Evolutionary conservation across 2,888 invertebrate genomes (phyloP).

Genomic region (Ophion obscuratus): DNA sequence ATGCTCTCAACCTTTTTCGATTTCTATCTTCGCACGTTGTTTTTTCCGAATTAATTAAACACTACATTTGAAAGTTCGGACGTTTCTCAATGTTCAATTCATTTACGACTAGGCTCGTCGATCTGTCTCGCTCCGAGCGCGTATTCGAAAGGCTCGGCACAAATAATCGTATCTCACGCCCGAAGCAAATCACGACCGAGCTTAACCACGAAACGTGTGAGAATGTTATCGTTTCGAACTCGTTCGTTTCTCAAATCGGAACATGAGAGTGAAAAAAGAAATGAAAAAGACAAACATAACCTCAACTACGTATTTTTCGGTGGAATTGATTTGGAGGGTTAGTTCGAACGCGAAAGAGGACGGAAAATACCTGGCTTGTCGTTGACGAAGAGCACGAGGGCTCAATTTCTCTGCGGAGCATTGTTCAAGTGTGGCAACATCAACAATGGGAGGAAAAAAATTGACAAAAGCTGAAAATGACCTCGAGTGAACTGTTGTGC

Average conservation of each 20-base stretch:
- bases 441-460: neutral
- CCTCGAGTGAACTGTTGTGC: slow-evolving; percentile 76
- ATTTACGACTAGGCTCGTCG: neutral
- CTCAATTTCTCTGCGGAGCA: slow-evolving; percentile 1
- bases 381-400: neutral
- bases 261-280: slow-evolving; percentile 17
- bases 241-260: neutral
- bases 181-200: neutral
- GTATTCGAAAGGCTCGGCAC: neutral
- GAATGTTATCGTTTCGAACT: slow-evolving; percentile 5
- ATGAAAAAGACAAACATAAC: slow-evolving; percentile 76
- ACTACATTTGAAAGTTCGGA: neutral
- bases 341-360: neutral
- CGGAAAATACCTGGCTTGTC: slow-evolving; percentile 6
- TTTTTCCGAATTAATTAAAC: neutral
- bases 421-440: neutral
- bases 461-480: slow-evolving; percentile 66
- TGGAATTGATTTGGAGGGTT: neutral
- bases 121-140: neutral
- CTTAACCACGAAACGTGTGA: neutral
- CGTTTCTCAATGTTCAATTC: neutral
- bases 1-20: neutral
- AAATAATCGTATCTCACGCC: neutral
- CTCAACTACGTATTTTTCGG: slow-evolving; percentile 60
- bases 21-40: neutral